phyloP scores from a whole-genome alignment of 1,140 invertebrate species.

The Lasioglossum baleicum region DNA sequence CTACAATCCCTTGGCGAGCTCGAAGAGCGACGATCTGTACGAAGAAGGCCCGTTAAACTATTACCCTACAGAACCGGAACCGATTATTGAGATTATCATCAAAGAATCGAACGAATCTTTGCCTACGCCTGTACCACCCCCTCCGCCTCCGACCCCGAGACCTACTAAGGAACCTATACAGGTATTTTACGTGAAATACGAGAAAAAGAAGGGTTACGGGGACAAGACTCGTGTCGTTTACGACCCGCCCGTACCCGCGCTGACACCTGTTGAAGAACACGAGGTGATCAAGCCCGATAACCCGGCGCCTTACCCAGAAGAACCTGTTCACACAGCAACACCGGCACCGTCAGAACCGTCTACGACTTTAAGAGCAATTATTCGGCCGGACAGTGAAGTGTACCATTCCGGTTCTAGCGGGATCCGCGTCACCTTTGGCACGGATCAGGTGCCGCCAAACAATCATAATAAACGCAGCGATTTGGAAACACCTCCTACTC shows the following conservation, averaged over 20 bases:
- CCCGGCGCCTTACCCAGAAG: slow-evolving; percentile 72
- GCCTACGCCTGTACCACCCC: slow-evolving; percentile 83
- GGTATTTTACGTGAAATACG: slow-evolving; percentile 94
- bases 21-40: slow-evolving; percentile 79
- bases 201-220: slow-evolving; percentile 84
- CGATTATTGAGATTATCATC: slow-evolving; percentile 94
- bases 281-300: slow-evolving; percentile 80
- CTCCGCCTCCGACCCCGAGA: slow-evolving; percentile 79
- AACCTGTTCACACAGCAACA: slow-evolving; percentile 69
- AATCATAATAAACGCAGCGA: slow-evolving; percentile 78
- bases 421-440: slow-evolving; percentile 88
- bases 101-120: slow-evolving; percentile 92
- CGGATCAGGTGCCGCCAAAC: slow-evolving; percentile 80
- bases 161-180: slow-evolving; percentile 91
- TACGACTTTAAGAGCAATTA: slow-evolving; percentile 90
- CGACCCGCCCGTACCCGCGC: slow-evolving; percentile 87
- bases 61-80: slow-evolving; percentile 89
- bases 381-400: slow-evolving; percentile 90
- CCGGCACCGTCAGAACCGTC: slow-evolving; percentile 77
- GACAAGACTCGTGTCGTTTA: slow-evolving; percentile 86
- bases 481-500: slow-evolving; percentile 70
- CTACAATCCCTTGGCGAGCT: slow-evolving; percentile 82
- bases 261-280: slow-evolving; percentile 84
- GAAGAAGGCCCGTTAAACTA: slow-evolving; percentile 78
- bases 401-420: slow-evolving; percentile 87